Percentiles rank a stretch among this genome's conserved stretches.
Conservation (phyloP, 2,888 invertebrate species). For the Chrysopilus asiliformis region DNA sequence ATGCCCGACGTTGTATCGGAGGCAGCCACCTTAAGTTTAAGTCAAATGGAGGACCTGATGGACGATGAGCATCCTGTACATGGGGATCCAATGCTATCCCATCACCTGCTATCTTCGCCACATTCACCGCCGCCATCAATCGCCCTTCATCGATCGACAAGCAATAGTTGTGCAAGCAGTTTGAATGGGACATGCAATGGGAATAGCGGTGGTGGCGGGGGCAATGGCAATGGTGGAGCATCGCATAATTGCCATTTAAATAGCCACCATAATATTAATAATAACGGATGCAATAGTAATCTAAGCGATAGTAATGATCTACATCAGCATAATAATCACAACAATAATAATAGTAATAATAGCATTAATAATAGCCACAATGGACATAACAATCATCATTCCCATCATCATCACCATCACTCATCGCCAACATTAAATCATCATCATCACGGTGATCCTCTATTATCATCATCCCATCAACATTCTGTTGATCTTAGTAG, state of each 20-base stretch:
- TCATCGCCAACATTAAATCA: conserved; percentile 10
- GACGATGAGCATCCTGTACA: conserved; percentile 47
- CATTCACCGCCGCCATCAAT: conserved; percentile 34
- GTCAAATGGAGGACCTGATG: conserved; percentile 52
- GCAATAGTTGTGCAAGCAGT: too few relatives aligned
- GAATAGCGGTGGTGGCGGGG: conserved; percentile 10
- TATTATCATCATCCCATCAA: conserved; percentile 29
- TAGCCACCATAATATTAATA: conserved; percentile 3
- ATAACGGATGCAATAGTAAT: not conserved
- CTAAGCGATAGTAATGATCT: conserved; percentile 1
- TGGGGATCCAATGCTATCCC: conserved; percentile 50
- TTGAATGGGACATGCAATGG: conserved; percentile 16
- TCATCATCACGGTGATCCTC: conserved; percentile 25
- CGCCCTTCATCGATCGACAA: conserved; percentile 11
- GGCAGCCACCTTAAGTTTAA: conserved; percentile 40
- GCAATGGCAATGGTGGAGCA: not conserved
- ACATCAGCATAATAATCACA: conserved; percentile 7
- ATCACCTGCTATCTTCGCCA: conserved; percentile 32
- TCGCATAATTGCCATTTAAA: too few relatives aligned
- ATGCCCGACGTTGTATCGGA: conserved; percentile 45
- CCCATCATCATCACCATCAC: conserved; percentile 3
- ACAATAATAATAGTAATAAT: conserved; percentile 6
- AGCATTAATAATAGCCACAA: too few relatives aligned
- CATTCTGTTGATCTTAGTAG: conserved; percentile 26
- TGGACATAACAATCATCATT: conserved; percentile 8